A percentile compares a stretch with the other conserved stretches of the same genome.
Evolutionary conservation across 2,888 invertebrate species (phyloP).

Genomic region (Caenorhabditis sp.): DNA sequence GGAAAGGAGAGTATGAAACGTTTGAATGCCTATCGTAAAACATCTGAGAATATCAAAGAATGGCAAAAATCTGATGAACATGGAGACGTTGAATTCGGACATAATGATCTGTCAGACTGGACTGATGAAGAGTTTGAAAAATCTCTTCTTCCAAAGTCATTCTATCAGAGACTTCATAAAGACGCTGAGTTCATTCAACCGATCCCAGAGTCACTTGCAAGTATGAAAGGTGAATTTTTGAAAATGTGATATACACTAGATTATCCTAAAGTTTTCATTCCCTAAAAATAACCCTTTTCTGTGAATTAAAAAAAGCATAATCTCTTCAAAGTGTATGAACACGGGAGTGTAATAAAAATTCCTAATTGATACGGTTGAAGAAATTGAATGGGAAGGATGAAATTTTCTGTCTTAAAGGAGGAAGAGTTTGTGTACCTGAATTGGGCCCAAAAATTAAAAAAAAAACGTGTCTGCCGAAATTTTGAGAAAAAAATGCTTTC

Average conservation of each 20-base stretch:
- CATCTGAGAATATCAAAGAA: slow-evolving; percentile 22
- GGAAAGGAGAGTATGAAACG: slow-evolving; percentile 12
- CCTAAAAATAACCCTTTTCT: no score
- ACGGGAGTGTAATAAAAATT: no score
- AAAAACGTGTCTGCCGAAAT: no score
- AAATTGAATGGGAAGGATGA: no score
- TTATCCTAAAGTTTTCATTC: no score
- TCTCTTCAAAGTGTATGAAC: no score
- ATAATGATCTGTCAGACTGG: slow-evolving; percentile 65
- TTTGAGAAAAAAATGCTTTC: no score
- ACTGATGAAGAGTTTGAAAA: slow-evolving; percentile 65
- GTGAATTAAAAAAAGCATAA: no score
- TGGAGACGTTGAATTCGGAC: slow-evolving; percentile 51
- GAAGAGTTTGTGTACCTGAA: no score
- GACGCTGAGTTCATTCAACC: slow-evolving; percentile 59
- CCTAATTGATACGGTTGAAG: no score
- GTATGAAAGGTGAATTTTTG: slow-evolving; percentile 19
- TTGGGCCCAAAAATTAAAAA: no score
- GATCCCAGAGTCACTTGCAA: slow-evolving; percentile 36
- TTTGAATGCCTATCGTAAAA: slow-evolving; percentile 23
- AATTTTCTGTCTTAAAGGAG: no score
- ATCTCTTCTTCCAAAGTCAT: slow-evolving; percentile 59
- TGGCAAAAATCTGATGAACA: slow-evolving; percentile 36
- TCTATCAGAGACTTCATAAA: slow-evolving; percentile 55
- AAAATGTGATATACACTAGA: neutral